Percentiles rank a stretch among this genome's conserved stretches.
Conservation (phyloP, 2,888 invertebrate species). For the Sympetrum striolatum region DNA sequence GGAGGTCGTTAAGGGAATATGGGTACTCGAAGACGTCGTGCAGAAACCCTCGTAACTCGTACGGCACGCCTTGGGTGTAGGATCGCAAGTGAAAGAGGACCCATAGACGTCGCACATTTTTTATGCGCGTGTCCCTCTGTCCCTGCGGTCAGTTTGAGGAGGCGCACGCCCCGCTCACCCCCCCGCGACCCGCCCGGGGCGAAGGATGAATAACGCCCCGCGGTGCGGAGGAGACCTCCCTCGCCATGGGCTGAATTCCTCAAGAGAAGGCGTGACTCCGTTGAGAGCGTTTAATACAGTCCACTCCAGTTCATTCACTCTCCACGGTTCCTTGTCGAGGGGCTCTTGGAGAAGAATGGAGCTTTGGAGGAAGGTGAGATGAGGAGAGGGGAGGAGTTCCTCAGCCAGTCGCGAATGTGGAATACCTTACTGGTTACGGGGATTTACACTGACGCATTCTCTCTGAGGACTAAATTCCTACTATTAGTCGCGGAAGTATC, state of each 20-base stretch:
- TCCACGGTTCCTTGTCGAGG: neutral
- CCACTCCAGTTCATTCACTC: conserved; percentile 37
- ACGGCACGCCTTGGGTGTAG: neutral
- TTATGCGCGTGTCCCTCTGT: neutral
- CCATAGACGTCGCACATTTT: neutral
- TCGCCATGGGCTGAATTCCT: neutral
- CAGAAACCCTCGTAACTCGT: neutral
- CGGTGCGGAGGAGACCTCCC: neutral
- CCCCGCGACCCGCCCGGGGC: neutral
- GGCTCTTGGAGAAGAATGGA: neutral
- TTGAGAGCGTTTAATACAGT: conserved; percentile 24
- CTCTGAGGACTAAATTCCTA: no score
- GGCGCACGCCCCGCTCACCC: neutral
- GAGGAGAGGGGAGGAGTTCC: neutral
- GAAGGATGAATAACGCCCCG: neutral
- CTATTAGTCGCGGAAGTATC: no score
- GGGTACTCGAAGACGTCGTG: neutral
- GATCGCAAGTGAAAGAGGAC: neutral
- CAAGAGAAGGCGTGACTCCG: conserved; percentile 3
- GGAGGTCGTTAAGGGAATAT: neutral
- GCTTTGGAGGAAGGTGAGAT: neutral
- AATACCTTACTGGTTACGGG: no score
- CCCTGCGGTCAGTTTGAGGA: neutral
- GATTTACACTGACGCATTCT: no score
- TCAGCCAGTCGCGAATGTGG: no score